phyloP scores from a whole-genome alignment of 30 jellyfish, hydroid and myxozoan species.

The Catostylus mosaicus region DNA sequence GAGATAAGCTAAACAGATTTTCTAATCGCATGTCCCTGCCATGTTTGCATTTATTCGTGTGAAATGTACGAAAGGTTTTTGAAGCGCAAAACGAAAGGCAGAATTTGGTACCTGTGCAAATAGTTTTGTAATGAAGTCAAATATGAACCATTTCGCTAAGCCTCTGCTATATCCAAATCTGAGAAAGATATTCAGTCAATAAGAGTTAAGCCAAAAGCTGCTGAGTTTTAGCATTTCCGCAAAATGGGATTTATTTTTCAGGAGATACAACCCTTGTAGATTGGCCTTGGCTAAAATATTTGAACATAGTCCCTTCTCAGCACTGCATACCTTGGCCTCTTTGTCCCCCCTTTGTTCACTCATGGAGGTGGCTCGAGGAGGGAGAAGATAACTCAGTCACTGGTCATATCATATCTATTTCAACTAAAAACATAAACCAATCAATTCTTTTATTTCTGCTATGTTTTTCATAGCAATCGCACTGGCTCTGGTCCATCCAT shows the following conservation, averaged over 20 bases:
- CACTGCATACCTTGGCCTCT: too few species aligned
- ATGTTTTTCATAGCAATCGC: constrained; percentile 64
- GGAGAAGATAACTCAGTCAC: too few species aligned
- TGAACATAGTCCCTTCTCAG: too few species aligned
- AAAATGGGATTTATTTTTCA: too few species aligned
- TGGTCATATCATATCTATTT: background rate
- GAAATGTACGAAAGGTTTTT: background rate
- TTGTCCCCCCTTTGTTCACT: too few species aligned
- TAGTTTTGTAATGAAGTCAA: background rate
- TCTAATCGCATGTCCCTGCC: background rate
- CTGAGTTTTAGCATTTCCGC: too few species aligned
- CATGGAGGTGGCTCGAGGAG: too few species aligned
- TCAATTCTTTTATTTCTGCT: constrained; percentile 48
- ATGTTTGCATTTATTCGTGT: background rate
- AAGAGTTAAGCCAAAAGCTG: too few species aligned
- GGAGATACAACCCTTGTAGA: too few species aligned
- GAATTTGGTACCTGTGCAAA: background rate
- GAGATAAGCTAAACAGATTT: background rate
- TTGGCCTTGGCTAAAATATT: too few species aligned
- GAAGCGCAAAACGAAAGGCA: background rate
- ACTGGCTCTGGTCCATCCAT: constrained; percentile 68
- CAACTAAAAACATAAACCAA: constrained; percentile 43
- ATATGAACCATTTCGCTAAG: background rate
- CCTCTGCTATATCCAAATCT: background rate
- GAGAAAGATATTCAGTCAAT: too few species aligned